phyloP scores from a whole-genome alignment of 23 tunicate species.

The Styela plicata region DNA sequence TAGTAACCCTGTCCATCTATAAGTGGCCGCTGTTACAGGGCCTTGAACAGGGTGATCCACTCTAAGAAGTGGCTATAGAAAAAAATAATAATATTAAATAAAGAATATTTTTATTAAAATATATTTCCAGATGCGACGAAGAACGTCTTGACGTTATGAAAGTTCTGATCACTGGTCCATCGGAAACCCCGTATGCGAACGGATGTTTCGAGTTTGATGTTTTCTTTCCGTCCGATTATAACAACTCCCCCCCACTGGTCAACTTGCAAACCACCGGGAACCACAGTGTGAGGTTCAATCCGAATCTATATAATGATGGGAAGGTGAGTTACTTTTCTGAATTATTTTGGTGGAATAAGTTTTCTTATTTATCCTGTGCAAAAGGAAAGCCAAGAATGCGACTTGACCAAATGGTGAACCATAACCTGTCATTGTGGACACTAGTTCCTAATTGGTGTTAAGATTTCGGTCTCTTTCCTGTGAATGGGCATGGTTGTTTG shows the following conservation, averaged over 20 bases:
- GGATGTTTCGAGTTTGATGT: slow-evolving; percentile 37
- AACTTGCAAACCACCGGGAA: slow-evolving; percentile 26
- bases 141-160: slow-evolving; percentile 32
- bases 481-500: too few relatives aligned
- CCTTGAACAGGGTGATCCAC: too few relatives aligned
- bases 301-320: slow-evolving; percentile 31
- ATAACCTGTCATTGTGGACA: not conserved
- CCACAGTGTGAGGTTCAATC: slow-evolving; percentile 28
- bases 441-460: not conserved
- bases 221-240: slow-evolving; percentile 23
- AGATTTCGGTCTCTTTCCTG: too few relatives aligned
- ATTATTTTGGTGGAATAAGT: too few relatives aligned
- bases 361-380: too few relatives aligned
- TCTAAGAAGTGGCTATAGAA: too few relatives aligned
- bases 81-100: too few relatives aligned
- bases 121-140: slow-evolving; percentile 37
- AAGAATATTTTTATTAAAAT: too few relatives aligned
- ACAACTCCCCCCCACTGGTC: slow-evolving; percentile 23
- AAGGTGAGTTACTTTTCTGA: slow-evolving; percentile 12
- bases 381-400: too few relatives aligned
- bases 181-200: slow-evolving; percentile 33
- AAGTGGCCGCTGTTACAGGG: too few relatives aligned
- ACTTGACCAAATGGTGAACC: too few relatives aligned
- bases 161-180: slow-evolving; percentile 27
- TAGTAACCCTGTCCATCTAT: too few relatives aligned